Conservation (phyloP, 2,797 vertebrate species). For the Phrynocephalus guinanensis region DNA sequence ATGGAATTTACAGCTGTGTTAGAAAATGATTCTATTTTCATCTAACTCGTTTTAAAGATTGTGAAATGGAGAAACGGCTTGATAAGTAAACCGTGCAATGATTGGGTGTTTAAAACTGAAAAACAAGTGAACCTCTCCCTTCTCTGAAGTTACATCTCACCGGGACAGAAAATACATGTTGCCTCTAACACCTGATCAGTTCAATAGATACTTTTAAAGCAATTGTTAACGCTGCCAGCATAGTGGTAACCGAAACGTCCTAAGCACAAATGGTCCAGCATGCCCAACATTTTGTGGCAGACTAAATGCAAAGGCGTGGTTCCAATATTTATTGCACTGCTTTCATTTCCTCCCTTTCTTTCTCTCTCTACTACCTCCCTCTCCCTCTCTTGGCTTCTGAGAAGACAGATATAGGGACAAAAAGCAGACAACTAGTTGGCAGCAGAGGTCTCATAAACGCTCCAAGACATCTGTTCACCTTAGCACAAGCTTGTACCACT, state of each 20-base stretch:
- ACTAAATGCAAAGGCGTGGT: neutral
- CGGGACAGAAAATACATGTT: neutral
- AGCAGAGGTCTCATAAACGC: too few species aligned
- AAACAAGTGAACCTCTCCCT: neutral
- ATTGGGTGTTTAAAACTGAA: neutral
- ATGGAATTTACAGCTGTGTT: slow-evolving; percentile 7
- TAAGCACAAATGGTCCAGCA: neutral
- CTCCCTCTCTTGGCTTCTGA: neutral
- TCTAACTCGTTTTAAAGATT: slow-evolving; percentile 21
- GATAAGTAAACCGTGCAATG: neutral
- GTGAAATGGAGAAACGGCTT: neutral
- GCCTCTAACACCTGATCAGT: neutral
- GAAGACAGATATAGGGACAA: neutral
- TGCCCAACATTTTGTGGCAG: neutral
- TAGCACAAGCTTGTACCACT: too few species aligned
- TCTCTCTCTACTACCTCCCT: neutral
- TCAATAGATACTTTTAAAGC: neutral
- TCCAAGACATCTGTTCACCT: too few species aligned
- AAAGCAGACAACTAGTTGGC: neutral
- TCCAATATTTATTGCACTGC: too few species aligned
- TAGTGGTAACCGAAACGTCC: neutral
- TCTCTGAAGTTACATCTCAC: neutral
- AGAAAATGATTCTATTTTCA: slow-evolving; percentile 24
- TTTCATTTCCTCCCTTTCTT: neutral
- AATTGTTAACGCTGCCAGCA: neutral